Evolutionary conservation across 1,140 invertebrate species (phyloP), one percentile per base, ranked within the genome.

Genomic region (Stegodyphus dumicola): DNA sequence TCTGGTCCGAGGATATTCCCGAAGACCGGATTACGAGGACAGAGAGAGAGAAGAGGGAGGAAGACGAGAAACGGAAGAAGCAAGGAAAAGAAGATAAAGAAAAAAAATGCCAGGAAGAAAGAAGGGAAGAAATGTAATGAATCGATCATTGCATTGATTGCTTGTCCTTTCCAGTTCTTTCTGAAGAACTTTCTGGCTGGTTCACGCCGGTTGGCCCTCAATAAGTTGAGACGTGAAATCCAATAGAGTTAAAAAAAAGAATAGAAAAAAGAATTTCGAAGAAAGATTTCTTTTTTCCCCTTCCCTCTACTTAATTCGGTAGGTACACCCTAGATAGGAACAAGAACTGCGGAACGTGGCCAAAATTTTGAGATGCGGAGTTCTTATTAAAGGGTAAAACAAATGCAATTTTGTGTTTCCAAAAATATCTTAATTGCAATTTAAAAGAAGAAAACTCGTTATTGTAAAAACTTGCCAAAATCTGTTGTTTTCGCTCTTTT

Each of bases 101-200:
- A 9, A 10, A 54, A 83, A 60, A 74, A 75, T 13, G 69, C 17
- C 33, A 51, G n/a, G 54, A 33, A 76, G 15, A n/a, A 33, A 74
- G n/a, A n/a, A 51, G 77, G 66, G 77, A 79, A 52, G 64, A 83
- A 75, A 73, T 75, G 80, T 74, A 85, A 77, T 70, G 81, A 85
- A 83, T 83, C 80, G 80, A 83, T 83, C 80, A 83, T 74, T 83
- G 60, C 80, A 83, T 83, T 83, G 80, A 83, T 83, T 83, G 80
- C 52, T 71, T 49, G n/a, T 49, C 33, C 18, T 48, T 53, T 53
- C 67, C 66, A 79, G 52, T 80, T 73, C 51, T 80, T 73, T 51
- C 66, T 64, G 33, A 33, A 51, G 77, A 79, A 54, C 54, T 81
- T 73, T 81, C 56, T 73, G 17, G 18, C 52, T 33, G 33, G 33